Conservation (phyloP, 2,888 invertebrate genomes). For the Drosophila anomelani region DNA sequence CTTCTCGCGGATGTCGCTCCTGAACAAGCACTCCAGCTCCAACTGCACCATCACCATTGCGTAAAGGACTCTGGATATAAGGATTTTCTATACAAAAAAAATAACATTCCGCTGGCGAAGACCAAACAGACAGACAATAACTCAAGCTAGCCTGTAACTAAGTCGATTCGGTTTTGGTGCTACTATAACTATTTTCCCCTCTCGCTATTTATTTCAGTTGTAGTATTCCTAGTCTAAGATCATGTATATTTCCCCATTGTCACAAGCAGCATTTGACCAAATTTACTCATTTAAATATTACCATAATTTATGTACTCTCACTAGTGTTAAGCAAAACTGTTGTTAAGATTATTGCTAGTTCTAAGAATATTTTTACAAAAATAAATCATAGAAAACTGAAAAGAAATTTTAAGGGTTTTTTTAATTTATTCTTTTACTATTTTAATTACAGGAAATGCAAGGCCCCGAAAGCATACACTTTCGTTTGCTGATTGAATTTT, state of each 20-base stretch:
- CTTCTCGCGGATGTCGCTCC: slow-evolving; percentile 84
- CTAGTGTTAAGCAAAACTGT: slow-evolving; percentile 51
- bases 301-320: slow-evolving; percentile 43
- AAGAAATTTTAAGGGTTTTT: neutral
- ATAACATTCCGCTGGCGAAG: slow-evolving; percentile 75
- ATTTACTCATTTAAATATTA: slow-evolving; percentile 54
- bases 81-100: slow-evolving; percentile 9
- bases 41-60: slow-evolving; percentile 82
- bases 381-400: slow-evolving; percentile 29
- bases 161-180: slow-evolving; percentile 67
- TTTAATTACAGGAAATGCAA: neutral
- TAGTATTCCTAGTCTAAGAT: slow-evolving; percentile 46
- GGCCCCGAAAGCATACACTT: neutral
- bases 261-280: slow-evolving; percentile 72
- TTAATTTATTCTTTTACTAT: neutral
- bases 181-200: slow-evolving; percentile 26
- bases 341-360: slow-evolving; percentile 54
- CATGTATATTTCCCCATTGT: slow-evolving; percentile 63
- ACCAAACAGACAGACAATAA: slow-evolving; percentile 57
- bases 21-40: slow-evolving; percentile 83
- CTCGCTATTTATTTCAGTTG: slow-evolving; percentile 61
- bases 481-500: neutral
- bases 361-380: slow-evolving; percentile 39
- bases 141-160: slow-evolving; percentile 47
- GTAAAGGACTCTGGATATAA: slow-evolving; percentile 50